Evolutionary conservation across 2,888 invertebrate genomes (phyloP).

Genomic region (Nephrotoma flavescens): DNA sequence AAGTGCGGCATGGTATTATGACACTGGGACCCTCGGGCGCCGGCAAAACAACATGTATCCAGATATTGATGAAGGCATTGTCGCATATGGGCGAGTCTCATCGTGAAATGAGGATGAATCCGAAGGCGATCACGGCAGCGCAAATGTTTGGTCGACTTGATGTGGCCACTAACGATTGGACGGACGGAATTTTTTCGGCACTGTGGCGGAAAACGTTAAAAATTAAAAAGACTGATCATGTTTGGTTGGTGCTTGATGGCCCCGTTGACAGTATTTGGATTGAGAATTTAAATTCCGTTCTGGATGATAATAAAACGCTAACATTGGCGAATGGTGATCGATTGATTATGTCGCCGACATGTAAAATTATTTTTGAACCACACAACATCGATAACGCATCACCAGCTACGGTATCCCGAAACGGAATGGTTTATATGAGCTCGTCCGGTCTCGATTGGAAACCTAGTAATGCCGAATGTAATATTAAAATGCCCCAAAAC

Average conservation of each 20-base stretch:
- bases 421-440: slow-evolving; percentile 95
- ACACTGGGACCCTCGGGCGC: slow-evolving; percentile 88
- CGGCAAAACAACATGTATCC: slow-evolving; percentile 83
- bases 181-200: slow-evolving; percentile 94
- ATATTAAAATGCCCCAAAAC: neutral
- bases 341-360: slow-evolving; percentile 82
- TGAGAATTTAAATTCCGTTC: slow-evolving; percentile 90
- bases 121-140: slow-evolving; percentile 91
- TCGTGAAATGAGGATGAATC: slow-evolving; percentile 95
- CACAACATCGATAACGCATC: slow-evolving; percentile 97
- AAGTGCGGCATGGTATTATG: slow-evolving; percentile 93
- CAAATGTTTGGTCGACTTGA: slow-evolving; percentile 96
- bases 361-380: slow-evolving; percentile 93
- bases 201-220: slow-evolving; percentile 90
- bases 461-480: slow-evolving; percentile 39
- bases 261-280: slow-evolving; percentile 98
- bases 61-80: slow-evolving; percentile 78
- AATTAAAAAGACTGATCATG: slow-evolving; percentile 70
- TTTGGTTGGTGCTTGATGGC: slow-evolving; percentile 91
- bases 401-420: slow-evolving; percentile 89
- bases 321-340: slow-evolving; percentile 93
- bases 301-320: slow-evolving; percentile 91
- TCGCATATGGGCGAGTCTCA: slow-evolving; percentile 73
- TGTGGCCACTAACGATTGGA: slow-evolving; percentile 97
- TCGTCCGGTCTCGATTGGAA: slow-evolving; percentile 88